Conservation (phyloP, 2,113 vertebrate genomes). For the Pan troglodytes region NHGRI_mPanTro3-v2.1_pri NC_072408.2:53210001-53210500, state of each 20-base stretch:
- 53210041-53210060: slow-evolving; percentile 14
- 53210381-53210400: not conserved
- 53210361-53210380: not conserved
- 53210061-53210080: not conserved
- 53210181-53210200: not conserved
- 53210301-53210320: not conserved
- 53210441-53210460: not conserved
- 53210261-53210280: not conserved
- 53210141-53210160: not conserved
- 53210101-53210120: not conserved
- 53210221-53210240: not conserved
- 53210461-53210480: not conserved
- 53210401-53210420: not conserved
- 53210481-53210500: not conserved
- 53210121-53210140: not conserved
- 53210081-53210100: not conserved
- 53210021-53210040: slow-evolving; percentile 41
- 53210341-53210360: not conserved
- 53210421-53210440: not conserved
- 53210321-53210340: not conserved
- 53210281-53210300: not conserved
- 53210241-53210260: not conserved
- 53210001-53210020: slow-evolving; percentile 36
- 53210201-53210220: not conserved
- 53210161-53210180: not conserved